These are phyloP conservation scores for Microctenopoma lineatum DNA, from an alignment of 2,797 vertebrate genomes.

Conservation along the genomic window DNA sequence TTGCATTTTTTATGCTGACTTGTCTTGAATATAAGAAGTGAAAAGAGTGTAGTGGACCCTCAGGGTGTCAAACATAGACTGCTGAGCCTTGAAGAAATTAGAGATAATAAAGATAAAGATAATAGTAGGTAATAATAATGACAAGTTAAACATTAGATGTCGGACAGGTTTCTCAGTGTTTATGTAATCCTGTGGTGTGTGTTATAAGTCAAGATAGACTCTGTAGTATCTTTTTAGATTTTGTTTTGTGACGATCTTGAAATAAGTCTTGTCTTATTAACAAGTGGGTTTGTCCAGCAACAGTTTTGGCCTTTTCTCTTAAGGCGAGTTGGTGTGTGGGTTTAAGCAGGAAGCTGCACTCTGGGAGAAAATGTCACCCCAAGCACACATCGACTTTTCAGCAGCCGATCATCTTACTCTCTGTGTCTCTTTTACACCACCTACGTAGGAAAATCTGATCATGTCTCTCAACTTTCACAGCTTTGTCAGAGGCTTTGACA, in stretches of 20 bases:
- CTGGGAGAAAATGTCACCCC: conserved; percentile 84
- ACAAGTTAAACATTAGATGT: conserved; percentile 60
- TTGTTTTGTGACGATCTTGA: background rate
- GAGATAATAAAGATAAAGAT: conserved; percentile 40
- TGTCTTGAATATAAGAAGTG: conserved; percentile 15
- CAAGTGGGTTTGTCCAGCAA: conserved; percentile 62
- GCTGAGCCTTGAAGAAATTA: conserved; percentile 38
- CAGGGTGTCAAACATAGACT: conserved; percentile 52
- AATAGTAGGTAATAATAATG: conserved; percentile 52
- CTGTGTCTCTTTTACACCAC: conserved; percentile 82
- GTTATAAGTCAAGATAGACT: background rate
- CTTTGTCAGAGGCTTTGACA: conserved; percentile 66
- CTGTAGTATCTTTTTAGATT: conserved; percentile 1
- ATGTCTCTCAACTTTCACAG: conserved; percentile 74
- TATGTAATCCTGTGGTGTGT: conserved; percentile 8
- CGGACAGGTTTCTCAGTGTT: conserved; percentile 53
- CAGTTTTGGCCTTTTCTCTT: conserved; percentile 47
- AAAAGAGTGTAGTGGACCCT: conserved; percentile 45
- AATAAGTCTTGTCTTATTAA: conserved; percentile 20
- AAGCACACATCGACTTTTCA: conserved; percentile 62
- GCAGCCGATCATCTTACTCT: conserved; percentile 71
- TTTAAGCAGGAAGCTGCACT: conserved; percentile 90
- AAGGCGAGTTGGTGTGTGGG: conserved; percentile 81
- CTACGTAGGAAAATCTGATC: conserved; percentile 96
- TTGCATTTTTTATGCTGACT: conserved; percentile 1